Evolutionary conservation across 2,888 invertebrate genomes (phyloP), one percentile per base, ranked within the genome.

Genomic region (Dromius quadrimaculatus): DNA sequence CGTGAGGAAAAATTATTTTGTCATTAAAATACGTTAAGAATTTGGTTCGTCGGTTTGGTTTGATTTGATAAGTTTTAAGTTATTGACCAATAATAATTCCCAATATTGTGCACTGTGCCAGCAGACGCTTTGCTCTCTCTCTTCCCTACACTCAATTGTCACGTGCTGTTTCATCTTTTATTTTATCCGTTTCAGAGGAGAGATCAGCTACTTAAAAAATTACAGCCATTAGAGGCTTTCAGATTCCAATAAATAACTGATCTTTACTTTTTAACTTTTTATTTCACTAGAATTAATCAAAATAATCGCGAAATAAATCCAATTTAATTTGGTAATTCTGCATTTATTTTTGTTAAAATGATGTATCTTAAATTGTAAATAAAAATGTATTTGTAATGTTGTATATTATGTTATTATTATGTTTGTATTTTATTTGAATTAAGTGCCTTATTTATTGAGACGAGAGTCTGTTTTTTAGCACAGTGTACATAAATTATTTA

Each of bases 1-100:
- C 54, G 43, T 62, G 59, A 43, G 41, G n/a, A n/a, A n/a, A 59
- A 68, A 59, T 43, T 64, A 47, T 41, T 63, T 50, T 65, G 22
- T 36, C 20, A 32, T 47, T 54, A 47, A 34, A 57, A 64, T 68
- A 68, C 68, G 43, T 68, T 68, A 43, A 68, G 32, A 50, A 62
- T 70, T 62, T 70, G 70, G 70, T 70, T 70, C 61, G 50, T 47
- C 62, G 70, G 70, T 70, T 61, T 70, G 62, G 62, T 70, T 70
- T 62, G 70, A 70, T 61, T 70, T 69, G 69, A 69, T 69, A 61
- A 59, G 59, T 62, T 62, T 59, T 62, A 70, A 70, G 70, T 70
- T 70, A 70, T 70, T 62, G 70, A 70, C 70, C 59, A 70, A 68
- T 68, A 61, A 62, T 70, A 62, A 62, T 70, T 70, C 70, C 61